phyloP scores from a whole-genome alignment of 2,797 vertebrate genomes.

The Sebastes vulpes region DNA sequence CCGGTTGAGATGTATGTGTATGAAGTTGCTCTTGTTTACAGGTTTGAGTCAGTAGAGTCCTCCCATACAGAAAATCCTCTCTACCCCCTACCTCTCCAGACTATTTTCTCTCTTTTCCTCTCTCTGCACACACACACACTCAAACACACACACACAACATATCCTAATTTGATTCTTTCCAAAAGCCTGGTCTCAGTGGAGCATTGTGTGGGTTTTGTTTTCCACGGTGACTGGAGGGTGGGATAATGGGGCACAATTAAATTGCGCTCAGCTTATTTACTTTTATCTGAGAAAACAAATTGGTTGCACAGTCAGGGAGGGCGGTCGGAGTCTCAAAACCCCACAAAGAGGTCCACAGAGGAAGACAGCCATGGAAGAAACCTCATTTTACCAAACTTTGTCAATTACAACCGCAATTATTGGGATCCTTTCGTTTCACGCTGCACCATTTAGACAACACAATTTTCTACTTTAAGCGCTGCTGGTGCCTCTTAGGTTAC shows the following conservation, averaged over 20 bases:
- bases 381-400: slow-evolving; percentile 66
- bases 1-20: slow-evolving; percentile 12
- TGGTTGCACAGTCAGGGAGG: slow-evolving; percentile 63
- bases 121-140: neutral
- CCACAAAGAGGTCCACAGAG: slow-evolving; percentile 62
- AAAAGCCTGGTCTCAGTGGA: slow-evolving; percentile 67
- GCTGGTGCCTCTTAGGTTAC: slow-evolving; percentile 44
- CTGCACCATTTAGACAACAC: slow-evolving; percentile 47
- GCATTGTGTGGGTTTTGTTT: slow-evolving; percentile 74
- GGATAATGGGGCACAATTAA: slow-evolving; percentile 84
- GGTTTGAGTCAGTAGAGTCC: slow-evolving; percentile 29
- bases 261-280: slow-evolving; percentile 83
- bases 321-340: slow-evolving; percentile 46
- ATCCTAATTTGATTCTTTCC: slow-evolving; percentile 72
- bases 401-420: slow-evolving; percentile 67
- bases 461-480: slow-evolving; percentile 24
- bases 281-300: slow-evolving; percentile 83
- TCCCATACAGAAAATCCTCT: slow-evolving; percentile 24
- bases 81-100: neutral
- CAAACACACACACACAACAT: slow-evolving; percentile 6
- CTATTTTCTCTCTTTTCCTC: slow-evolving; percentile 26
- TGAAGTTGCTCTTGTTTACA: slow-evolving; percentile 32
- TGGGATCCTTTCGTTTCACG: slow-evolving; percentile 39
- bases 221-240: slow-evolving; percentile 65
- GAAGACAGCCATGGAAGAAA: slow-evolving; percentile 39